Evolutionary conservation across 37 sponge, comb jelly and placozoan genomes (phyloP), one percentile per base, ranked within the genome.

Genomic region (Aplysina aerophoba): DNA sequence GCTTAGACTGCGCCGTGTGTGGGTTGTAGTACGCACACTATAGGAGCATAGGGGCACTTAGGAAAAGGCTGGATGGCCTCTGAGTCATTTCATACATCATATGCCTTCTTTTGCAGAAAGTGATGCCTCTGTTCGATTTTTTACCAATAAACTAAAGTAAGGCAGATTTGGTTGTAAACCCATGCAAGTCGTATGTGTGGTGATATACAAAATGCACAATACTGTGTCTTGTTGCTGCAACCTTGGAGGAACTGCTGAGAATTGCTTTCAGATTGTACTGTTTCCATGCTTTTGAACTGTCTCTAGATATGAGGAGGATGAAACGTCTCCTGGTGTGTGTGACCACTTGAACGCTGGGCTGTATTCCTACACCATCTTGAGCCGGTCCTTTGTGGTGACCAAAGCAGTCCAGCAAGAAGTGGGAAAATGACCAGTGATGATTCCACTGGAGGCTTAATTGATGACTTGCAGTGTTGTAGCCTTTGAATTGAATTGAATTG

Each of bases 311-410:
- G 73, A 55, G 27, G 89, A 94, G 4, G 94, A 94, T 55, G 87
- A 88, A 12, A 86, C 89, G 0, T 94, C 94, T 1, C 94, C 94
- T 0, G 16, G 39, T 5, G 31, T 83, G 33, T 80, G 62, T 37
- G 94, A 94, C 84, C 94, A 91, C 24, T 65, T 72, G 28, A 85
- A 91, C 62, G 75, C 81, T 21, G 87, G 90, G 44, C 88, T 87
- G 25, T 94, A 88, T 36, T 56, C 94, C 33, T 91, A 94, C 71
- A 75, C 59, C 25, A 94, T 94, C 54, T 58, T 94, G 34, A 94
- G 94, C 81, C 90, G 91, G 58, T 12, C 68, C 41, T 78, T 94
- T 35, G 41, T 69, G 36, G 84, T 77, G 38, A 2, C 28, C 24
- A 28, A 62, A 28, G 4, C 28, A 62, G 24, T 28, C 64, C 64